phyloP scores from a whole-genome alignment of 2,888 invertebrate species.

The Chouioia cunea region DNA sequence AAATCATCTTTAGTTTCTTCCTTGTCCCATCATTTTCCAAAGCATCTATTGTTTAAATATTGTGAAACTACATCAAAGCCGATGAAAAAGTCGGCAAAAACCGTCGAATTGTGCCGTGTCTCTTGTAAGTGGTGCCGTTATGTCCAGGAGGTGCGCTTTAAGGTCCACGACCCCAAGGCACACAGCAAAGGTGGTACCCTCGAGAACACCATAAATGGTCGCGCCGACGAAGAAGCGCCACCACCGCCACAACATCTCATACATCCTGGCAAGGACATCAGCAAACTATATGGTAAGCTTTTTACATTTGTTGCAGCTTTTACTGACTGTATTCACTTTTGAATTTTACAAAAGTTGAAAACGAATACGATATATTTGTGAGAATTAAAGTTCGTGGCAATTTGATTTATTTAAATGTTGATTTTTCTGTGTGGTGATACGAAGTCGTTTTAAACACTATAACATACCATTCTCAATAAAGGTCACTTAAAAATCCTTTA shows the following conservation, averaged over 20 bases:
- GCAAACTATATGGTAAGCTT: conserved; percentile 80
- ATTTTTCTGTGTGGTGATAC: background rate
- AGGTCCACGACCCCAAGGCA: conserved; percentile 93
- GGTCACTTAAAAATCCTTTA: conserved; percentile 34
- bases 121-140: conserved; percentile 71
- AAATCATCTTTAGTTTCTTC: too few species aligned
- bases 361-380: too few species aligned
- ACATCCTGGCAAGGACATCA: conserved; percentile 92
- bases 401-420: too few species aligned
- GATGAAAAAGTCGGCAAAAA: conserved; percentile 58
- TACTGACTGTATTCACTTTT: background rate
- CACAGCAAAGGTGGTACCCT: conserved; percentile 93
- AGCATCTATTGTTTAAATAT: too few species aligned
- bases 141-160: conserved; percentile 94
- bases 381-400: too few species aligned
- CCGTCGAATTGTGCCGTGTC: conserved; percentile 67
- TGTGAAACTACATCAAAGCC: background rate
- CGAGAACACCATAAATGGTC: conserved; percentile 91
- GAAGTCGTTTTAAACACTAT: conserved; percentile 20
- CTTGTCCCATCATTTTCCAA: too few species aligned
- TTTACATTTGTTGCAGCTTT: background rate
- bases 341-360: too few species aligned
- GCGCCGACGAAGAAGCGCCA: conserved; percentile 75
- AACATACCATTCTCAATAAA: conserved; percentile 4
- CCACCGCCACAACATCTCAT: conserved; percentile 82